Conservation (phyloP, 2,888 invertebrate species). For the Oegoconia quadripuncta region DNA sequence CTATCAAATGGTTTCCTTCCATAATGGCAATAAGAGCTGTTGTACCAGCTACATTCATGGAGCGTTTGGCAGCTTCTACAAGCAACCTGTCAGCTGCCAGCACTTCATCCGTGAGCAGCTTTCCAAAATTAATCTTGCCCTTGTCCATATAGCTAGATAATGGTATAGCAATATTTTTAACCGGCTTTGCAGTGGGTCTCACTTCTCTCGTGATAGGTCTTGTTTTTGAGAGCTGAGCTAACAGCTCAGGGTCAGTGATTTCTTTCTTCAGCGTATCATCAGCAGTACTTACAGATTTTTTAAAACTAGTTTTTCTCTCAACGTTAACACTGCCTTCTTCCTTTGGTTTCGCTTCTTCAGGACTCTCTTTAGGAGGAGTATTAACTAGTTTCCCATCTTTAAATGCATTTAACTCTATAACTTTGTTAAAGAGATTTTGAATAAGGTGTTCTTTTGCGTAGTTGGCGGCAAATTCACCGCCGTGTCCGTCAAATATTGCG, state of each 20-base stretch:
- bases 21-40: constrained; percentile 94
- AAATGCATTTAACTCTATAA: constrained; percentile 85
- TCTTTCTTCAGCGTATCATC: constrained; percentile 79
- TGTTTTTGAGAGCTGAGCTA: constrained; percentile 82
- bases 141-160: constrained; percentile 84
- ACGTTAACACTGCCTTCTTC: constrained; percentile 51
- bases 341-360: constrained; percentile 61
- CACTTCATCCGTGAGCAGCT: constrained; percentile 91
- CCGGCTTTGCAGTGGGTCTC: constrained; percentile 62
- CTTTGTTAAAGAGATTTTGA: constrained; percentile 87
- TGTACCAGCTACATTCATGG: constrained; percentile 89
- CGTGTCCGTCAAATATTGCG: constrained; percentile 97
- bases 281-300: constrained; percentile 81
- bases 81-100: constrained; percentile 89
- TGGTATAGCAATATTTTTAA: constrained; percentile 70
- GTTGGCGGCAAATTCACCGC: constrained; percentile 96
- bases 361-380: constrained; percentile 46
- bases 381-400: constrained; percentile 77
- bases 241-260: constrained; percentile 83
- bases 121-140: constrained; percentile 88
- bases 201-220: constrained; percentile 81
- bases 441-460: constrained; percentile 94
- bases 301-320: constrained; percentile 83
- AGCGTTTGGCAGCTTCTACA: constrained; percentile 90
- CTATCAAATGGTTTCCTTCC: constrained; percentile 89